Percentiles rank a stretch among this genome's conserved stretches.
These are phyloP conservation scores for Orius laevigatus DNA, from an alignment of 1,140 invertebrate species.

Conservation along the genomic window DNA sequence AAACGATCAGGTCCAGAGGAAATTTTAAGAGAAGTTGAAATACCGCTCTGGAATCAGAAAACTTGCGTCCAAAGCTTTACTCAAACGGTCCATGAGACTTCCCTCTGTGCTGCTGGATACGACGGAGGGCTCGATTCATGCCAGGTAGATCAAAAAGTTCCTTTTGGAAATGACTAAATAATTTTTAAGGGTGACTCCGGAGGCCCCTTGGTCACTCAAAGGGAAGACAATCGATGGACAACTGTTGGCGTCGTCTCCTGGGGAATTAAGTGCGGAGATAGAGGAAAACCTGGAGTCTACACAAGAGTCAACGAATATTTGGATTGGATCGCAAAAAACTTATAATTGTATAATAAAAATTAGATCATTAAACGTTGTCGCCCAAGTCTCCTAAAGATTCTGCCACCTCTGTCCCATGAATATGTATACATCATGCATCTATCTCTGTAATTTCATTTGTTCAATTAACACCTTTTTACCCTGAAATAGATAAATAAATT, in stretches of 20 bases:
- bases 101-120: conserved; percentile 52
- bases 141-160: conserved; percentile 42
- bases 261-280: conserved; percentile 39
- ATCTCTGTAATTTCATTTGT: no score
- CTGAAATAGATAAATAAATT: no score
- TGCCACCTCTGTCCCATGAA: no score
- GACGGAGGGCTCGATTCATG: conserved; percentile 62
- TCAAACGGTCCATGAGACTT: conserved; percentile 43
- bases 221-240: conserved; percentile 52
- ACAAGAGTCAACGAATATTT: conserved; percentile 48
- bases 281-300: conserved; percentile 57
- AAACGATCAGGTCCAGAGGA: no score
- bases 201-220: conserved; percentile 55
- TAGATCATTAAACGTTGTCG: no score
- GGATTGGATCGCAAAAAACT: conserved; percentile 40
- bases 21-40: conserved; percentile 52
- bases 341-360: no score
- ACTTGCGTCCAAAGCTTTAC: conserved; percentile 45
- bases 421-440: no score
- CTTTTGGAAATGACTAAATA: no score
- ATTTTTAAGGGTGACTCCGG: conserved; percentile 59
- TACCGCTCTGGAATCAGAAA: conserved; percentile 65
- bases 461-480: no score
- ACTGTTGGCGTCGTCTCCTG: conserved; percentile 61
- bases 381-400: no score